Conservation (phyloP, 2,888 invertebrate species). For the Eupeodes luniger region DNA sequence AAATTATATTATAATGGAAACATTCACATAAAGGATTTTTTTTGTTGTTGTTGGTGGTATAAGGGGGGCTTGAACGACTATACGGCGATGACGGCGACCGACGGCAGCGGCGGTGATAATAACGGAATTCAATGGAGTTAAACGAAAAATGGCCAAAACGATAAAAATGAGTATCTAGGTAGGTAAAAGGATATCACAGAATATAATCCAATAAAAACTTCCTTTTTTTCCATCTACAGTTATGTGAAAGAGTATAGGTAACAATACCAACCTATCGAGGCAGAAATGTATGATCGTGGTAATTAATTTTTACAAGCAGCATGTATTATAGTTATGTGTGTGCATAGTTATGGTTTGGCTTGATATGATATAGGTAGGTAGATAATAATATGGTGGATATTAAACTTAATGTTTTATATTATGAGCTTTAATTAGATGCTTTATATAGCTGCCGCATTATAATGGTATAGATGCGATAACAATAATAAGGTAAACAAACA, state of each 20-base stretch:
- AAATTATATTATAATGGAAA: conserved; percentile 30
- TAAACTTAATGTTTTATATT: conserved; percentile 15
- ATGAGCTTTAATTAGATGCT: conserved; percentile 17
- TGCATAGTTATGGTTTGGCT: background rate
- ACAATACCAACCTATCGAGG: background rate
- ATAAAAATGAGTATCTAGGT: conserved; percentile 12
- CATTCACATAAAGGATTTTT: conserved; percentile 30
- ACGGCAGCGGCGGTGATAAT: background rate
- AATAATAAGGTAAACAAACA: conserved; percentile 23
- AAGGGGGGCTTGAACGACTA: background rate
- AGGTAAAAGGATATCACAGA: background rate
- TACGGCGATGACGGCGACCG: background rate
- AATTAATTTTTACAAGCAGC: conserved; percentile 31
- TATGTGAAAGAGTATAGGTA: background rate
- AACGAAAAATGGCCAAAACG: conserved; percentile 19
- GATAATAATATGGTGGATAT: background rate
- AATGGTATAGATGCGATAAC: background rate
- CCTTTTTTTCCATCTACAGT: background rate
- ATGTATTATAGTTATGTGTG: background rate
- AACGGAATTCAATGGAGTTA: conserved; percentile 28
- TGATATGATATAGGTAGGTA: background rate
- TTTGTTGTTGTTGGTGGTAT: too few species aligned
- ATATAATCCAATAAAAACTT: conserved; percentile 20
- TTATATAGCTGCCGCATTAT: background rate
- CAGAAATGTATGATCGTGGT: conserved; percentile 9